Percentiles rank a stretch among this genome's conserved stretches.
phyloP scores from a whole-genome alignment of 1,140 invertebrate species.

The Ptiloglossa arizonensis region DNA sequence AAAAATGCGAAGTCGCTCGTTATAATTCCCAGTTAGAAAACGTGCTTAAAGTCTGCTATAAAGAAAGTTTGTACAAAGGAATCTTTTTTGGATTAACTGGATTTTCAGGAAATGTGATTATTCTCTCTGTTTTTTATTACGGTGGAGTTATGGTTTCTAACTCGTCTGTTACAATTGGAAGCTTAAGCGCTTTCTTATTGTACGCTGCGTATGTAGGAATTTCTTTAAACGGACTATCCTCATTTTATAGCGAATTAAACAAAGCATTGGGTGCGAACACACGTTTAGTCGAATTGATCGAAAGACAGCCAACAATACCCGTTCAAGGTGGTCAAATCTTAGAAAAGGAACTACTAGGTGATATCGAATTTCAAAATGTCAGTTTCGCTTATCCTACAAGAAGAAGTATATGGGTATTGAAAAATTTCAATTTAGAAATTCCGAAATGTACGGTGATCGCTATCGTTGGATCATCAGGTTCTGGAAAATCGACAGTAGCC shows the following conservation, averaged over 20 bases:
- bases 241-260: conserved; percentile 96
- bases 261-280: conserved; percentile 95
- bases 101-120: conserved; percentile 94
- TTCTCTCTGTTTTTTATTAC: conserved; percentile 96
- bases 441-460: conserved; percentile 88
- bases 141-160: conserved; percentile 94
- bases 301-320: conserved; percentile 90
- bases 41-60: conserved; percentile 91
- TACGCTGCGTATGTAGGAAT: conserved; percentile 97
- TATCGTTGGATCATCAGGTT: conserved; percentile 92
- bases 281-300: conserved; percentile 94
- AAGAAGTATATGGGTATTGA: conserved; percentile 84
- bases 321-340: conserved; percentile 82
- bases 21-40: conserved; percentile 89
- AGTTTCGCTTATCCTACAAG: conserved; percentile 89
- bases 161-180: conserved; percentile 92
- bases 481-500: conserved; percentile 92
- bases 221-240: conserved; percentile 92
- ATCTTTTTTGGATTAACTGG: conserved; percentile 97
- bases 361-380: conserved; percentile 89
- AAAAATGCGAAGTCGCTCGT: conserved; percentile 87
- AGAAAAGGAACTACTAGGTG: conserved; percentile 73
- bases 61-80: conserved; percentile 92
- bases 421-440: conserved; percentile 87
- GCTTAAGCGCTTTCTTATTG: conserved; percentile 94